Conservation (phyloP, 2,797 vertebrate species). For the Echiichthys vipera region DNA sequence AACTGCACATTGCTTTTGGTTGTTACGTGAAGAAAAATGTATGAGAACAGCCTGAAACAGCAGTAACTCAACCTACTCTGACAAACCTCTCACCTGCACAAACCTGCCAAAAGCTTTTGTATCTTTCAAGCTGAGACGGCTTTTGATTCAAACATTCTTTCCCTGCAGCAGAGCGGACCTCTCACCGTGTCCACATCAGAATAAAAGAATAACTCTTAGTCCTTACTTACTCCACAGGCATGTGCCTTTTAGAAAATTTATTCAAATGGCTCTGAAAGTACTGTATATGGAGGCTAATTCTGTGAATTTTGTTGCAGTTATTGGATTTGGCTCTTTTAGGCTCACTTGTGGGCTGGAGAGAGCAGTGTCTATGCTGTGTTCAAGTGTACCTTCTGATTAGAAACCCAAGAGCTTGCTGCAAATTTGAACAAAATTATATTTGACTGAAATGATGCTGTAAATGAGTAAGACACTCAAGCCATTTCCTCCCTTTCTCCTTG, state of each 20-base stretch:
- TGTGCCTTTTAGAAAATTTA: constrained; percentile 34
- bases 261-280: constrained; percentile 30
- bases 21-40: no score
- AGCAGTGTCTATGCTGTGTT: not conserved
- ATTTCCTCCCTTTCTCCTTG: constrained; percentile 37
- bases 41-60: no score
- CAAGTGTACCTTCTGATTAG: constrained; percentile 55
- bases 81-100: not conserved
- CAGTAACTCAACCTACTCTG: not conserved
- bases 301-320: constrained; percentile 26
- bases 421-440: constrained; percentile 49
- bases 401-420: constrained; percentile 11
- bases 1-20: no score
- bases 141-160: constrained; percentile 2
- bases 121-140: not conserved
- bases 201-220: constrained; percentile 24
- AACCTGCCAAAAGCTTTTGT: constrained; percentile 5
- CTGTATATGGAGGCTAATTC: constrained; percentile 18
- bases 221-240: constrained; percentile 19
- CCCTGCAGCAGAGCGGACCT: not conserved
- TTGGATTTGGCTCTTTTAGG: constrained; percentile 39
- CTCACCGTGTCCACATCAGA: constrained; percentile 17
- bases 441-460: constrained; percentile 28
- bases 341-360: constrained; percentile 19
- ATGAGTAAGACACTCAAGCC: constrained; percentile 43